Evolutionary conservation across 64 coral and sea anemone species (phyloP).

Genomic region (Cladopsammia gracilis): DNA sequence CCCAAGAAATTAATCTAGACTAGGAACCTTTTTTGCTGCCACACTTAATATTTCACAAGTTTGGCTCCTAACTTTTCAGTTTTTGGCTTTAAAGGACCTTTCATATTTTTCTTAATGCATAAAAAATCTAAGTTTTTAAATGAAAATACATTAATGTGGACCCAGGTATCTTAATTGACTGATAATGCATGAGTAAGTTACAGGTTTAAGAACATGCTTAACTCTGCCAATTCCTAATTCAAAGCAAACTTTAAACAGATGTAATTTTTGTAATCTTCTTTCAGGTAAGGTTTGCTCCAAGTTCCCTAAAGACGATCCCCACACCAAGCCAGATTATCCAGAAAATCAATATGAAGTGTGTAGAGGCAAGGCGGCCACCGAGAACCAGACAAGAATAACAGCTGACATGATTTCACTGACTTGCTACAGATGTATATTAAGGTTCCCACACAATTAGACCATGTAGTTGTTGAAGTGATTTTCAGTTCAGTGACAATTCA

Average conservation of each 20-base stretch:
- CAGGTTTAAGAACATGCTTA: conserved; percentile 17
- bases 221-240: background rate
- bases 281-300: conserved; percentile 17
- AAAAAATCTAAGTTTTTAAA: no score
- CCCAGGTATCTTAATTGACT: no score
- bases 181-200: background rate
- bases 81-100: no score
- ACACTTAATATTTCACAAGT: no score
- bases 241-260: conserved; percentile 1
- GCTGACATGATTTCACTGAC: conserved; percentile 3
- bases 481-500: background rate
- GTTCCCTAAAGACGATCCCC: background rate
- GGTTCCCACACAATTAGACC: no score
- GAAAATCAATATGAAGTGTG: conserved; percentile 35
- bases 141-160: no score
- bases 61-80: no score
- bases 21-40: background rate
- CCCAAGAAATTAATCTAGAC: background rate
- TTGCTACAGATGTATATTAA: background rate
- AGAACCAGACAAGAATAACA: background rate
- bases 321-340: conserved; percentile 30
- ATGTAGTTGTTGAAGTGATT: background rate
- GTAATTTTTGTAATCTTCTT: conserved; percentile 15
- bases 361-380: conserved; percentile 14
- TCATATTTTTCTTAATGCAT: no score